A percentile compares a stretch with the other conserved stretches of the same genome.
phyloP scores from a whole-genome alignment of 2,797 vertebrate genomes.

The Sciurus vulgaris region DNA sequence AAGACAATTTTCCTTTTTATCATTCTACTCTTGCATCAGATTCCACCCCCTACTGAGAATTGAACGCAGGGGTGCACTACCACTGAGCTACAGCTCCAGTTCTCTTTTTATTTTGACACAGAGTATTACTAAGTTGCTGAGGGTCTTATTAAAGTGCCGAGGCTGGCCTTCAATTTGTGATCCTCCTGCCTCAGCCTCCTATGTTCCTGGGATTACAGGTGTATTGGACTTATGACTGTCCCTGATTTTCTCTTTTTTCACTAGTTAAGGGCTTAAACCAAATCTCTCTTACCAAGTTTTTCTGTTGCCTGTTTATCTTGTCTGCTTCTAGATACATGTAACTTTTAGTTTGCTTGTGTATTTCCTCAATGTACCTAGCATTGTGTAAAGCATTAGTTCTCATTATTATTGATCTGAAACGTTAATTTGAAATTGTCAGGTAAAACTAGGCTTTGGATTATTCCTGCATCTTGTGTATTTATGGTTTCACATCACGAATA shows the following conservation, averaged over 20 bases:
- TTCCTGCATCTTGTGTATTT: not conserved
- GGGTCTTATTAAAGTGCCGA: too few relatives aligned
- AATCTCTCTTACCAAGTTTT: not conserved
- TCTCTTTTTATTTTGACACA: too few relatives aligned
- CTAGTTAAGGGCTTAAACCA: not conserved
- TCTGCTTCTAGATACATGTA: not conserved
- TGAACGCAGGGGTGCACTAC: too few relatives aligned
- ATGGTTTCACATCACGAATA: not conserved
- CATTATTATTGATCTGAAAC: conserved; percentile 53
- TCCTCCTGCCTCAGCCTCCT: too few relatives aligned
- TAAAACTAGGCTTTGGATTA: conserved; percentile 44
- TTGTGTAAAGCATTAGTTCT: not conserved
- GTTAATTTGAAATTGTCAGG: conserved; percentile 49
- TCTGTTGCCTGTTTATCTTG: not conserved
- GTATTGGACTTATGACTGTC: not conserved
- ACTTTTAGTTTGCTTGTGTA: not conserved
- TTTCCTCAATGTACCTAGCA: conserved; percentile 10
- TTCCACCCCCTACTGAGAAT: too few relatives aligned
- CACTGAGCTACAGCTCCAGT: too few relatives aligned
- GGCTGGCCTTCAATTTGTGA: too few relatives aligned
- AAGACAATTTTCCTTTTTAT: not conserved
- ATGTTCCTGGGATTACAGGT: too few relatives aligned
- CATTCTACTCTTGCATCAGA: not conserved
- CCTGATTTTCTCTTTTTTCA: not conserved
- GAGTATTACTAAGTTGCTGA: too few relatives aligned